phyloP scores from a whole-genome alignment of 2,113 vertebrate species.

The Ardeotis arabs region DNA sequence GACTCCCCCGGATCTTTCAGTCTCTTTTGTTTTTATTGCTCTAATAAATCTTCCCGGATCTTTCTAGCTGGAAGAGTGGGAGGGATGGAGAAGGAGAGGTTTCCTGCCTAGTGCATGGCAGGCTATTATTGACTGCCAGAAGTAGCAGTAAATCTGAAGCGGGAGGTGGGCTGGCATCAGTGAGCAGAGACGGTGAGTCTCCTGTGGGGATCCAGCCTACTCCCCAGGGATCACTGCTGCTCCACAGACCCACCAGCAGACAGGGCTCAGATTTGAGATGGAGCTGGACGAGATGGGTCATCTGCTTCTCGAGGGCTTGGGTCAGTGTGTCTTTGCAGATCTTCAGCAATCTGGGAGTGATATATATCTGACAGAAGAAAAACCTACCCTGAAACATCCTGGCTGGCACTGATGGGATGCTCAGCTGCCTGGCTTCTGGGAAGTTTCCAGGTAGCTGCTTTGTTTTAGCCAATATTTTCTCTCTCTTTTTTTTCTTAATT shows the following conservation, averaged over 20 bases:
- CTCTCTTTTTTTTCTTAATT: background rate
- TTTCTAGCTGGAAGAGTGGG: slow-evolving; percentile 7
- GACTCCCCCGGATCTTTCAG: background rate
- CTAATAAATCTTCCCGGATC: slow-evolving; percentile 51
- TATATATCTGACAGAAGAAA: background rate
- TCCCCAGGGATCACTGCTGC: background rate
- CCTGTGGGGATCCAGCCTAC: fast-evolving
- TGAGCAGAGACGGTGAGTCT: background rate
- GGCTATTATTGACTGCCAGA: slow-evolving; percentile 61
- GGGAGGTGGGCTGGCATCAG: background rate
- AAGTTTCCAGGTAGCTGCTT: background rate
- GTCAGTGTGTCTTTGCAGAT: background rate
- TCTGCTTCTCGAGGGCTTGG: background rate
- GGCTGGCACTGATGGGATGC: background rate
- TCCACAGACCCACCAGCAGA: background rate
- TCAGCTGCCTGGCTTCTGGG: background rate
- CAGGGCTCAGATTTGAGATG: background rate
- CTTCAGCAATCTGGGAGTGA: background rate
- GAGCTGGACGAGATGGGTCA: background rate
- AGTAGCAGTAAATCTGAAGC: slow-evolving; percentile 46
- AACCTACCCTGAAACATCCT: background rate
- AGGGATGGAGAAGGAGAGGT: slow-evolving; percentile 34
- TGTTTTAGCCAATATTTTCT: background rate
- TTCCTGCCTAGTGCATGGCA: slow-evolving; percentile 56
- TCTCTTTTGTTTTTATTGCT: slow-evolving; percentile 59